Evolutionary conservation across 2,797 vertebrate genomes (phyloP), one percentile per base, ranked within the genome.

Genomic region (Fundulus diaphanus): DNA sequence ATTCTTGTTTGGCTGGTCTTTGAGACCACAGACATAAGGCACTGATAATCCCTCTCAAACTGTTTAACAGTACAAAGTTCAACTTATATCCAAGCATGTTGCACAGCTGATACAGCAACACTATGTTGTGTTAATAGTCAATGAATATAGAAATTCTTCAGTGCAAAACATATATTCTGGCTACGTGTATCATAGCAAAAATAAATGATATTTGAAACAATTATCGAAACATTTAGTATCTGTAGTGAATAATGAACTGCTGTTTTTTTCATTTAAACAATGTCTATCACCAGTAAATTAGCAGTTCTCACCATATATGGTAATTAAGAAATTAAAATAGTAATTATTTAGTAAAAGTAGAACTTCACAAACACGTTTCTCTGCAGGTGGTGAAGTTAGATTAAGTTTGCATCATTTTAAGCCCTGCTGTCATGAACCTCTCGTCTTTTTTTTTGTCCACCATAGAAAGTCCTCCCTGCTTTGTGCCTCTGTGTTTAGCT

Each of bases 1-100:
- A 77, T 79, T 61, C 59, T 13, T n/a, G 8, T 69, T 69, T 1
- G 46, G 42, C 70, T 72, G 66, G 11, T 70, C 77, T 81, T 48
- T 65, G 5, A 73, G 46, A 57, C 49, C 72, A 81, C 33, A 77
- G 5, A 68, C 27, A 35, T 59, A 31, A n/a, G 7, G 5, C 27
- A 31, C 12, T 7, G 63, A 48, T 57, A 70, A 82, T 33, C 16
- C 31, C 7, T 59, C 16, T 6, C 5, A 75, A 70, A 72, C 37
- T 56, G 49, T 20, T 22, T 22, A 63, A 63, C 48, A 49, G 40
- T 52, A n/a, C 70, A 69, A 79, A 83, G 67, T 49, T 73, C 51
- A 68, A 29, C 52, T 66, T 70, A 24, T 76, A 76, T 46, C n/a
- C 24, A 71, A 59, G n/a, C 68, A 66, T 18, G 1, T 74, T 75